Evolutionary conservation across 2,888 invertebrate species (phyloP), one percentile per base, ranked within the genome.

Genomic region (Graphium colonna): DNA sequence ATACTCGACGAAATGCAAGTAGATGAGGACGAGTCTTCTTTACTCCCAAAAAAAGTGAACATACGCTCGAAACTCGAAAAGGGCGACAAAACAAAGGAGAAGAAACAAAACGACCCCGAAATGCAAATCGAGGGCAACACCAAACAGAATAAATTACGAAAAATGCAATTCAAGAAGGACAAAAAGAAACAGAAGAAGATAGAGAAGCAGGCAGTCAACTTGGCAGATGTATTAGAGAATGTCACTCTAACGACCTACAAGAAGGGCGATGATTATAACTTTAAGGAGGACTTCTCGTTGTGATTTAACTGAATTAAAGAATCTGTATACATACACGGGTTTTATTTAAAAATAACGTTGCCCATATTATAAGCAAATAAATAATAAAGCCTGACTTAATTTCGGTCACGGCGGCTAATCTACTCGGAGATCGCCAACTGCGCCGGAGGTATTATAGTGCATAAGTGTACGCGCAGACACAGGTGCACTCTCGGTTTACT

Each of bases 71-170:
- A 81, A 67, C 67, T 83, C 41, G 77, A 77, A 12, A 87, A 87
- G 61, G 73, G 67, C 15, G 75, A 73, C 16, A 81, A 81, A 61
- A 64, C 75, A 12, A 68, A 69, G 1, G 84, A 82, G 58, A 69
- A 72, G 40, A 64, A 71, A 26, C 93, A 92, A 71, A 55, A 65
- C 1, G 93, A 95, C 76, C 93, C 94, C 0, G 90, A 92, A 70
- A 92, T 93, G 90, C 84, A 90, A 44, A 73, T 95, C 47, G 94
- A 94, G 74, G 95, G 95, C 57, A 94, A 94, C 72, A 79, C 91
- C 0, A 88, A 84, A 61, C 76, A 71, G 26, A 89, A 89, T 52
- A 78, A 86, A 63, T 33, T 87, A 28, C 80, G 79, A 17, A 89
- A 88, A 68, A 77, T 74, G 57, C 91, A 92, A 59, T 93, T 93